These are phyloP conservation scores for Polypterus senegalus DNA, from an alignment of 2,113 vertebrate genomes.

Conservation along the genomic window DNA sequence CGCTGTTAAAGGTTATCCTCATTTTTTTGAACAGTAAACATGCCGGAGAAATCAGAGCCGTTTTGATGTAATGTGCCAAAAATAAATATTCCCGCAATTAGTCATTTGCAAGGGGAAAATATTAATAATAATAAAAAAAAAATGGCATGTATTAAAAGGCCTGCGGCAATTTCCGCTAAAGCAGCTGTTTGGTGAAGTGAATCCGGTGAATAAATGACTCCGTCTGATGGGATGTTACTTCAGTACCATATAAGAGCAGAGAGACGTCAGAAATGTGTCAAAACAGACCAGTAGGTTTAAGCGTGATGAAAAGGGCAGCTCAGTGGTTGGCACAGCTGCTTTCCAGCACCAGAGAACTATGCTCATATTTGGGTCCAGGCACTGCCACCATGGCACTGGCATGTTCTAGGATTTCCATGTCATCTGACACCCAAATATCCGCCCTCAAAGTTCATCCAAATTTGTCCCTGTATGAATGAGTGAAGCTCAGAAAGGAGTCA, in stretches of 20 bases:
- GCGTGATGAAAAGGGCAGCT: too few relatives aligned
- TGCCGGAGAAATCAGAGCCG: slow-evolving; percentile 34
- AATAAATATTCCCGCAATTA: slow-evolving; percentile 63
- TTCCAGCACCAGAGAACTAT: too few relatives aligned
- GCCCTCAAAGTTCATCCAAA: too few relatives aligned
- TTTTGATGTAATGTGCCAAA: slow-evolving; percentile 41
- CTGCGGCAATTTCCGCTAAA: slow-evolving; percentile 65
- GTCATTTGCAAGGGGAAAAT: slow-evolving; percentile 35
- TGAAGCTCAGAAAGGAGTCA: too few relatives aligned
- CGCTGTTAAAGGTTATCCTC: not conserved
- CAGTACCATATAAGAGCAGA: slow-evolving; percentile 36
- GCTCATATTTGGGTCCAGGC: too few relatives aligned
- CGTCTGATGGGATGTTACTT: slow-evolving; percentile 37
- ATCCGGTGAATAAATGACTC: slow-evolving; percentile 61
- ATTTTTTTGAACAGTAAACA: slow-evolving; percentile 37
- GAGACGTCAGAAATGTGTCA: too few relatives aligned
- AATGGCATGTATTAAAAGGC: slow-evolving; percentile 43
- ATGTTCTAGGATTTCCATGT: too few relatives aligned
- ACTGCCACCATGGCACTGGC: too few relatives aligned
- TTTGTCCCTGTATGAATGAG: too few relatives aligned
- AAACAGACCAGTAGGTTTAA: too few relatives aligned
- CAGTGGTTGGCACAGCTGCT: too few relatives aligned
- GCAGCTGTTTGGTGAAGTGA: slow-evolving; percentile 50
- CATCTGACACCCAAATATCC: too few relatives aligned
- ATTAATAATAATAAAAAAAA: slow-evolving; percentile 8